These are phyloP conservation scores for Drosophila varians DNA, from an alignment of 1,140 invertebrate genomes.

Conservation along the genomic window DNA sequence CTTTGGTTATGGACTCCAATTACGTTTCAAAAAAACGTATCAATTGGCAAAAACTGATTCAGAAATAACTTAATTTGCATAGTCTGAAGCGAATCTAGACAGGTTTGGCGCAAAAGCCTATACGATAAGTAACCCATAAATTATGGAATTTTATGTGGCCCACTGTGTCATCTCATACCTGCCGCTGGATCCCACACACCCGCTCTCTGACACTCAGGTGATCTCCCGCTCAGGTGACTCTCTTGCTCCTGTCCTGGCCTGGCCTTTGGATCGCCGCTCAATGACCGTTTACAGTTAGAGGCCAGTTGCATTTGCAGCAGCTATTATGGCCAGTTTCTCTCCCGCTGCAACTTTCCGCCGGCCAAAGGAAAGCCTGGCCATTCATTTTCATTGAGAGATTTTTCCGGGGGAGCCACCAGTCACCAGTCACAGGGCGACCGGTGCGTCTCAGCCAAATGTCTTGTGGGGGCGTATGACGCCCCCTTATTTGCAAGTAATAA, in stretches of 20 bases:
- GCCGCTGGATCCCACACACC: constrained; percentile 46
- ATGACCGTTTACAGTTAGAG: constrained; percentile 70
- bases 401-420: constrained; percentile 20
- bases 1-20: neutral
- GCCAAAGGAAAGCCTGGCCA: constrained; percentile 42
- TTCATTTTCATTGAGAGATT: constrained; percentile 64
- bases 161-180: constrained; percentile 35
- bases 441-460: constrained; percentile 2
- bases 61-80: neutral
- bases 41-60: neutral
- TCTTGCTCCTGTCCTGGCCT: constrained; percentile 10
- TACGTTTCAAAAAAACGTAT: neutral
- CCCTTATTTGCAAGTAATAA: constrained; percentile 28
- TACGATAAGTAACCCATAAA: neutral
- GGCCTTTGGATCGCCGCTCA: constrained; percentile 10
- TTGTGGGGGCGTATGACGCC: constrained; percentile 20
- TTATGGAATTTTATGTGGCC: neutral
- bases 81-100: neutral
- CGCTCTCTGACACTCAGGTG: constrained; percentile 18
- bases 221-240: constrained; percentile 21
- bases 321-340: constrained; percentile 37
- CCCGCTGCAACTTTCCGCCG: constrained; percentile 36
- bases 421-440: constrained; percentile 31
- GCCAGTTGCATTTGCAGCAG: constrained; percentile 24
- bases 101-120: neutral